These are phyloP conservation scores for Sebastes matsubarae DNA, from an alignment of 2,797 vertebrate species.

Conservation along the genomic window DNA sequence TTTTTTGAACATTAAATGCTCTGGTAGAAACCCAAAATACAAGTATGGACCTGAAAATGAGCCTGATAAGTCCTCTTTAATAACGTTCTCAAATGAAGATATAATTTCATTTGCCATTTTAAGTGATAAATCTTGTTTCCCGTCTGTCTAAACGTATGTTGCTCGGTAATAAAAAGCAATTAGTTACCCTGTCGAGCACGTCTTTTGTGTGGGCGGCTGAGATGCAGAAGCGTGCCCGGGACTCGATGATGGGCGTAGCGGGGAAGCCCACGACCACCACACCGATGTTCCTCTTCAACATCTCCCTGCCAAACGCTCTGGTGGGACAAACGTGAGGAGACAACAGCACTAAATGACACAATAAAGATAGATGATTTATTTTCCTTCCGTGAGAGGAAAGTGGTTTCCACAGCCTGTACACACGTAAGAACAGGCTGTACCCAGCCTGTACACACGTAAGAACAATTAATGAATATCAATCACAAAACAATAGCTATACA, in stretches of 20 bases:
- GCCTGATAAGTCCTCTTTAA: not conserved
- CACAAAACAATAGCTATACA: not conserved
- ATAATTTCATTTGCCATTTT: not conserved
- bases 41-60: no score
- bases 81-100: not conserved
- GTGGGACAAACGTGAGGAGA: not conserved
- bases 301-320: conserved; percentile 94
- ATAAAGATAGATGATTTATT: not conserved
- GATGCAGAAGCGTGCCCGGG: conserved; percentile 94
- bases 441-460: no score
- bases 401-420: not conserved
- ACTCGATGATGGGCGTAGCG: conserved; percentile 96
- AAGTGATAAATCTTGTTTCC: not conserved
- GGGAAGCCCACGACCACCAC: conserved; percentile 96
- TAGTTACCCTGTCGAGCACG: conserved; percentile 89
- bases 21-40: no score
- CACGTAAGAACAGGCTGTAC: no score
- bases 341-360: not conserved
- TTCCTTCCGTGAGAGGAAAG: no score
- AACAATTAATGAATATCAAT: not conserved
- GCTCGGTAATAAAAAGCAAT: not conserved
- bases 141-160: not conserved
- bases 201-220: conserved; percentile 92
- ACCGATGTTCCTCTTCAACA: conserved; percentile 93
- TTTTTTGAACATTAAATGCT: no score